These are phyloP conservation scores for Octodon degus DNA, from an alignment of 2,113 vertebrate species.

Conservation along the genomic window DNA sequence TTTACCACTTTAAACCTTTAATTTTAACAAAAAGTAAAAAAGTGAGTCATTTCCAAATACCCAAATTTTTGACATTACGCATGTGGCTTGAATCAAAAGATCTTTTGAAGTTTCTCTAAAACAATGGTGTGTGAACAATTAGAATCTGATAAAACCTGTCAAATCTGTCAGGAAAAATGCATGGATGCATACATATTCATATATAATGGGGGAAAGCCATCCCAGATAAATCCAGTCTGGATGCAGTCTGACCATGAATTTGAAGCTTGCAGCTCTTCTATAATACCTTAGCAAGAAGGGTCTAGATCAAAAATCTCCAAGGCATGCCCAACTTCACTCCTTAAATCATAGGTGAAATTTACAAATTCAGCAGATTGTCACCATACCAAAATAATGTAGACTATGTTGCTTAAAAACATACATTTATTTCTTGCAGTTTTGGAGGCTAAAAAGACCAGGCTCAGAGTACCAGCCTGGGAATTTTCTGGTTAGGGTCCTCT, in stretches of 20 bases:
- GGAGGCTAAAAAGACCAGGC: not conserved
- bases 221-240: not conserved
- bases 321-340: too few species aligned
- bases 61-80: slow-evolving; percentile 7
- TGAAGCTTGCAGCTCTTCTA: not conserved
- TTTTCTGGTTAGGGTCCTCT: too few species aligned
- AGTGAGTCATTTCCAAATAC: slow-evolving; percentile 6
- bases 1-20: not conserved
- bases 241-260: not conserved
- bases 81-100: not conserved
- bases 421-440: not conserved
- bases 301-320: not conserved
- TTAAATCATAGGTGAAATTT: not conserved
- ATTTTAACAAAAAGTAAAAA: slow-evolving; percentile 3
- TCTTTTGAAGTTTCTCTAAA: slow-evolving; percentile 21
- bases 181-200: not conserved
- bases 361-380: not conserved
- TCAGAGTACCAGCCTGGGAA: not conserved
- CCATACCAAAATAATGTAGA: not conserved
- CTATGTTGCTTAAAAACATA: not conserved
- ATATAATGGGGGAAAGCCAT: not conserved
- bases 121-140: not conserved
- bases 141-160: not conserved
- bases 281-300: not conserved
- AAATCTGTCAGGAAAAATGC: not conserved